Evolutionary conservation across 2,113 vertebrate species (phyloP), one percentile per base, ranked within the genome.

Genomic region (Urocitellus parryii): DNA sequence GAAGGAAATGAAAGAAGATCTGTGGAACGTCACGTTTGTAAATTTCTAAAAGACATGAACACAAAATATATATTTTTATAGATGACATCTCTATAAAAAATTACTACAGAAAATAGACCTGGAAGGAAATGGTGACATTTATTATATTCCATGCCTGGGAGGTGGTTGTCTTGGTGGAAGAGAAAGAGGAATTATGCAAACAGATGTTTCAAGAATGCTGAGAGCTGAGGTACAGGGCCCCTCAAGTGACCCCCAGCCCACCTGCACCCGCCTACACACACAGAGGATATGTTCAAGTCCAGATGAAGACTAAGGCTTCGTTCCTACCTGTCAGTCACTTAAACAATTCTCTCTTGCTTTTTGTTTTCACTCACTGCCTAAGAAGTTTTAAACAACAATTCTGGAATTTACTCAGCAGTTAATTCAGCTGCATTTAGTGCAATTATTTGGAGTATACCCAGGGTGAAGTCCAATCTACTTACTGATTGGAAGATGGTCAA

Each of bases 321-420:
- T 20, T 20, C 39, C 45, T 48, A 42, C 53, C 65, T 20, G 0
- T 8, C 48, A 17, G 25, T 68, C 70, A 65, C 45, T 2, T 7
- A 42, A 34, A 37, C 34, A 39, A 53, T 58, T 32, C 61, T 24
- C n/a, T 42, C 16, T 80, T 42, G 12, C 18, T 25, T 39, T 48
- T 82, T 53, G 32, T 79, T 93, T 81, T 82, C 32, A 83, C 29
- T 82, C 32, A 83, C 29, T 4, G 20, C 13, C 27, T 22, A 45
- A 96, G 70, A 34, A 7, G 34, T 51, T 96, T 94, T 39, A 78
- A 84, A 88, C 24, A 81, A 61, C 18, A 87, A 11, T 70, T 34
- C 9, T 87, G 86, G 90, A 39, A 94, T 79, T 78, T 79, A 78
- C 13, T 91, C 51, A 37, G n/a, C 1, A 9, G 10, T 61, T 88